Percentiles rank a stretch among this genome's conserved stretches.
Evolutionary conservation across 1,140 invertebrate species (phyloP).

Genomic region (Dinoponera quadriceps): DNA sequence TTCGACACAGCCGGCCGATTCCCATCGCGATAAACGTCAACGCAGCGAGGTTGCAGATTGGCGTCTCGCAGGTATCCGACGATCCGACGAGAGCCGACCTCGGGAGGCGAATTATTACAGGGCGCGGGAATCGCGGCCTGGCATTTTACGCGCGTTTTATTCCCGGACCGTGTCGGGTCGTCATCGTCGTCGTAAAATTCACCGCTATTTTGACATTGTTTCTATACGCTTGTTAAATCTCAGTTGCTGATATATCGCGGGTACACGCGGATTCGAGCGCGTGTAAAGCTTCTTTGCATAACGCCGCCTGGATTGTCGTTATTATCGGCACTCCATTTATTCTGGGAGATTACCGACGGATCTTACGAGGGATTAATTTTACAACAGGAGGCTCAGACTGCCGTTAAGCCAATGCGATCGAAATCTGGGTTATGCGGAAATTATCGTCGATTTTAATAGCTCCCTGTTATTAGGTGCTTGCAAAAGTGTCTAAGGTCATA

Average conservation of each 20-base stretch:
- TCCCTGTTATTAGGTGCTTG: too few relatives aligned
- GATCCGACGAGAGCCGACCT: constrained; percentile 20
- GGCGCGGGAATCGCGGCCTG: neutral
- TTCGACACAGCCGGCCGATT: constrained; percentile 25
- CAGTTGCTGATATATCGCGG: too few relatives aligned
- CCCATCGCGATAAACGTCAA: constrained; percentile 4
- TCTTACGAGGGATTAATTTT: constrained; percentile 49
- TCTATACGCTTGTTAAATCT: neutral
- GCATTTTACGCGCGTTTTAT: constrained; percentile 20
- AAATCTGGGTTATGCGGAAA: constrained; percentile 9
- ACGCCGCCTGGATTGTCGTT: neutral
- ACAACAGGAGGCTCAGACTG: constrained; percentile 31
- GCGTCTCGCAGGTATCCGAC: constrained; percentile 20
- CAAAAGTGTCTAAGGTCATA: too few relatives aligned
- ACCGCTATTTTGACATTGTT: constrained; percentile 13
- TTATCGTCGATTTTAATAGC: constrained; percentile 42
- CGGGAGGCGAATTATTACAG: constrained; percentile 20
- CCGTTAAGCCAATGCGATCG: neutral
- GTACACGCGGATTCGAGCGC: too few relatives aligned
- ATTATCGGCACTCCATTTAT: constrained; percentile 33
- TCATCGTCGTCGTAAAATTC: constrained; percentile 1
- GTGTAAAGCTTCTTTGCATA: too few relatives aligned
- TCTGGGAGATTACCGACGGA: constrained; percentile 23
- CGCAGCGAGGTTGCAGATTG: constrained; percentile 20
- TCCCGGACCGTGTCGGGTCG: neutral